Evolutionary conservation across 2,888 invertebrate genomes (phyloP).

Genomic region (Mythimna albipuncta): DNA sequence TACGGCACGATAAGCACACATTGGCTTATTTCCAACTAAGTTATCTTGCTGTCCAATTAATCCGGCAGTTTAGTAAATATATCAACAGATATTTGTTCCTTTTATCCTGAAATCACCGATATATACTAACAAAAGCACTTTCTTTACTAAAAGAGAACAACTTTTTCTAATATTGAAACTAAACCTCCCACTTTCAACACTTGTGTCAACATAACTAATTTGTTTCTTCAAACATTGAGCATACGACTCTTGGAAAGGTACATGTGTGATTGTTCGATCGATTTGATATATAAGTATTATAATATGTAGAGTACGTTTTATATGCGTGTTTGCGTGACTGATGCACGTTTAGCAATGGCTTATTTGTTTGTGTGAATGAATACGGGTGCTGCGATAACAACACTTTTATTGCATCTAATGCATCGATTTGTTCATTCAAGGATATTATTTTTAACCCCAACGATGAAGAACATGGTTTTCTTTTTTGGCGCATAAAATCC

Average conservation of each 20-base stretch:
- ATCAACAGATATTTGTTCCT: neutral
- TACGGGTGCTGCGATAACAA: slow-evolving; percentile 42
- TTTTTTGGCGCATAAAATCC: neutral
- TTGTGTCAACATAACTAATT: slow-evolving; percentile 44
- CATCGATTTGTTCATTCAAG: slow-evolving; percentile 17
- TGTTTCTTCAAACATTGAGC: slow-evolving; percentile 41
- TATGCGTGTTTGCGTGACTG: slow-evolving; percentile 48
- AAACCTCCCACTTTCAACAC: slow-evolving; percentile 38
- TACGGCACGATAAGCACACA: too few species aligned
- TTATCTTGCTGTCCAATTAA: too few species aligned
- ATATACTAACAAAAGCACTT: neutral
- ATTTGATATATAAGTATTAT: slow-evolving; percentile 28
- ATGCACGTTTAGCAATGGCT: slow-evolving; percentile 31
- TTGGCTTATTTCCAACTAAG: too few species aligned
- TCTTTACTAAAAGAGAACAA: neutral
- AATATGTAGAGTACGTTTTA: slow-evolving; percentile 15
- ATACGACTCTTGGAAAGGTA: slow-evolving; percentile 34
- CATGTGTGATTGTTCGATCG: slow-evolving; percentile 45
- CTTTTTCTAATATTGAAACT: slow-evolving; percentile 20
- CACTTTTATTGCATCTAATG: slow-evolving; percentile 24
- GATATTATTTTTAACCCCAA: neutral
- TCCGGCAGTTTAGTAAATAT: neutral
- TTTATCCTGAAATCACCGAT: neutral
- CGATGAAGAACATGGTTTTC: neutral
- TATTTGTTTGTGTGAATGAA: slow-evolving; percentile 39